Percentiles rank a stretch among this genome's conserved stretches.
These are phyloP conservation scores for Schizotus pectinicornis DNA, from an alignment of 2,888 invertebrate genomes.

Conservation along the genomic window DNA sequence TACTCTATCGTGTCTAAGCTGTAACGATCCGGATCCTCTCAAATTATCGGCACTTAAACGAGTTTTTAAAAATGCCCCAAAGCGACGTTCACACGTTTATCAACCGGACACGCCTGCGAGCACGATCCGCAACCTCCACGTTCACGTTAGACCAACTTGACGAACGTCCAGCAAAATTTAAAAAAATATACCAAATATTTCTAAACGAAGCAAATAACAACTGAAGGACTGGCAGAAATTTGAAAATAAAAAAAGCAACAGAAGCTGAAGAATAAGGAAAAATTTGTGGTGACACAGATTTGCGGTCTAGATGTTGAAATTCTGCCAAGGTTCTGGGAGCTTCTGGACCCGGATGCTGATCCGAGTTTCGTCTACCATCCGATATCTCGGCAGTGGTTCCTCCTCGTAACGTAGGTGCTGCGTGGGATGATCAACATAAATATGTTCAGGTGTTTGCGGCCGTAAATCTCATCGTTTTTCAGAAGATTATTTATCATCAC, in stretches of 20 bases:
- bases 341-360: too few species aligned
- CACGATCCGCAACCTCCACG: constrained; percentile 19
- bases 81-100: constrained; percentile 29
- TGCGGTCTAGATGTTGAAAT: too few species aligned
- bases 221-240: too few species aligned
- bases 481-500: not conserved
- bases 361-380: too few species aligned
- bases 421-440: constrained; percentile 9
- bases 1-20: not conserved
- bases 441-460: not conserved
- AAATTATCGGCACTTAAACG: constrained; percentile 8
- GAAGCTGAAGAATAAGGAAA: too few species aligned
- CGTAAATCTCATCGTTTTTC: not conserved
- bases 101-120: constrained; percentile 17
- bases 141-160: constrained; percentile 8
- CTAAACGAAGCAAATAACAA: too few species aligned
- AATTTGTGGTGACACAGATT: too few species aligned
- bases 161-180: too few species aligned
- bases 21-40: constrained; percentile 1
- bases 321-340: too few species aligned
- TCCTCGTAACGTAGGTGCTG: constrained; percentile 4
- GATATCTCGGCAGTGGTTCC: too few species aligned
- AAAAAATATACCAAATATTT: too few species aligned
- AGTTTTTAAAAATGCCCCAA: constrained; percentile 23
- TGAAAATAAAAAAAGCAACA: too few species aligned